Base-by-base conservation (phyloP, 2,888 invertebrate genomes). In the Melieria omissa region DNA sequence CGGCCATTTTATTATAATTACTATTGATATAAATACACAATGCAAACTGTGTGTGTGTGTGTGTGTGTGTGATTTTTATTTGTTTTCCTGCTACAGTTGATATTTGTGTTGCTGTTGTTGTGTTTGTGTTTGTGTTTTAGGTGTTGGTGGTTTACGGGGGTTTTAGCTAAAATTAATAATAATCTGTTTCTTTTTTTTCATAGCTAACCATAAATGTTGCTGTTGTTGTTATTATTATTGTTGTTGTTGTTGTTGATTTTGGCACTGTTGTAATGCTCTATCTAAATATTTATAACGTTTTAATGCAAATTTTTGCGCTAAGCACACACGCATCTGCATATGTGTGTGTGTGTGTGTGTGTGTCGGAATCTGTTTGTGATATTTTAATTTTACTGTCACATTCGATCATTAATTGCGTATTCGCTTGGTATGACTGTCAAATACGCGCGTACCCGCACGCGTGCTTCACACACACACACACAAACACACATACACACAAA, bases 271-370 rank as follows among this genome's bases (percentile, higher is more conserved):
- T 80, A 80, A 81, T 81, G 79, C 78, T 80, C 82, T 83, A 80
- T 76, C 78, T 79, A 84, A 84, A 84, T 82, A 83, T 82, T 83
- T 82, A 83, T 83, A 81, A 82, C 81, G 81, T 81, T 81, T 82
- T 82, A 82, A 82, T 83, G 83, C 83, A 81, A 82, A 83, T 83
- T 67, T 44, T 57, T 54, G 16, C 29, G 29, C 14, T 45, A 52
- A 12, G 29, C 52, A 66, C 52, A 57, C 57, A 29, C 12, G 12
- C 3, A 16, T n/a, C 7, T 55, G 55, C 55, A 55, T n/a, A 55
- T 16, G 16, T 14, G 55, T 55, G 55, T 55, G n/a, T 10, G 55
- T 58, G 58, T 58, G 16, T 42, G 41, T 58, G 58, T 49, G 9
- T 49, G 12, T 49, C 9, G 12, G 49, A 12, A 49, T 9, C 10